Evolutionary conservation across 1,140 invertebrate genomes (phyloP), one percentile per base, ranked within the genome.

Genomic region (Aphidius gifuensis): DNA sequence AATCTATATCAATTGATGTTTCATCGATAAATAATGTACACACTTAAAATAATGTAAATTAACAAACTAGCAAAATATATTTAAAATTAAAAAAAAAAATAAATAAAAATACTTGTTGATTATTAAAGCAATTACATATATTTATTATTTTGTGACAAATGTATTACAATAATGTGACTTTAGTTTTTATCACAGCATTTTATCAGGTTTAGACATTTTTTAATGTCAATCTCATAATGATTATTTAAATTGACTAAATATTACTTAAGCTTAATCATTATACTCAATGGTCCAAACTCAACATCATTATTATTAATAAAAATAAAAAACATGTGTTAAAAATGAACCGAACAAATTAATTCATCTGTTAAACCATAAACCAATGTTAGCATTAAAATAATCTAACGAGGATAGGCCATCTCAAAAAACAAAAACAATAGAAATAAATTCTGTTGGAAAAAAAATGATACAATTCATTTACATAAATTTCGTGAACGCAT

Each of bases 141-240:
- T 9, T 40, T 53, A 32, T 53, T 21, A 48, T 59, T 51, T 49
- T 49, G 40, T 55, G 43, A 32, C 9, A 40, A 1, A 49, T 9
- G 6, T 59, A 45, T 45, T 61, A 64, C 69, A 72, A 44, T 42
- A 39, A 62, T 68, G 66, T 69, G 73, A 77, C 74, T 77, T 75
- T 67, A 74, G 69, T 75, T 65, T 56, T 68, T 75, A 78, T 78
- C 76, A 78, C 76, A 78, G 76, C 69, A 69, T 72, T 74, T 74
- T 68, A 61, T 73, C 73, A 76, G 75, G 76, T 77, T 16, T 16
- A 77, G 74, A 76, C 72, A 76, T 74, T 71, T 53, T 39, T 53
- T 40, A 68, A 74, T 76, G 73, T 74, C 74, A 74, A 69, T 77
- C 74, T 74, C 67, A 64, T 65, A 68, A 71, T 42, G 57, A 66